Percentiles rank a stretch among this genome's conserved stretches.
Evolutionary conservation across 2,113 vertebrate species (phyloP).

Genomic region (Ctenodactylus gundi): DNA sequence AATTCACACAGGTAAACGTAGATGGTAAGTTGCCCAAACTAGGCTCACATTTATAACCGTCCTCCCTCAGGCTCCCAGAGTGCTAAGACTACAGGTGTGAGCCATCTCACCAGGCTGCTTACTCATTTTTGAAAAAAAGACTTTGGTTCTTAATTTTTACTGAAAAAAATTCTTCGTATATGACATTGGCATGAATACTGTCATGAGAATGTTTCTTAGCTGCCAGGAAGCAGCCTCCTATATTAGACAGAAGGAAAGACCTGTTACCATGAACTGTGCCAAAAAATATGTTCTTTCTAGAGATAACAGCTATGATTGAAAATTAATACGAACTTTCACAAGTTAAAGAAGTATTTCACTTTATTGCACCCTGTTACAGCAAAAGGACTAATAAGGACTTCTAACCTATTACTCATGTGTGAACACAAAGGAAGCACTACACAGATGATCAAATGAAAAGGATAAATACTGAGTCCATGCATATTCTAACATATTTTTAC

Average conservation of each 20-base stretch:
- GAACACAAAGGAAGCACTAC: conserved; percentile 49
- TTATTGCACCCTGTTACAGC: not conserved
- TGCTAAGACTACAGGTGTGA: not conserved
- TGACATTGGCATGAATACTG: not conserved
- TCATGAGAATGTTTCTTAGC: not conserved
- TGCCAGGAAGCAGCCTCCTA: not conserved
- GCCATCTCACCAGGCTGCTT: not conserved
- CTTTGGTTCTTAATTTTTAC: not conserved
- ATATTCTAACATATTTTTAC: not conserved
- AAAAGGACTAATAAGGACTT: conserved; percentile 28
- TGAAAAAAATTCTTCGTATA: conserved; percentile 4
- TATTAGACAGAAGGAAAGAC: not conserved
- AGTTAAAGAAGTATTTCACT: conserved; percentile 50
- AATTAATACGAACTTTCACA: conserved; percentile 23
- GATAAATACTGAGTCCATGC: not conserved
- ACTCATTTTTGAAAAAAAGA: not conserved
- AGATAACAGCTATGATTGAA: conserved; percentile 26
- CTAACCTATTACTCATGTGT: not conserved
- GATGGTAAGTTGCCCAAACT: not conserved
- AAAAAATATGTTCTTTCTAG: not conserved
- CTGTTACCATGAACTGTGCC: not conserved
- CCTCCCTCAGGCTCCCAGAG: not conserved
- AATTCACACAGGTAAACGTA: not conserved
- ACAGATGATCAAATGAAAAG: conserved; percentile 52
- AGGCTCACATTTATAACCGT: not conserved